phyloP scores from a whole-genome alignment of 2,888 invertebrate species.

The Erebia aethiops region DNA sequence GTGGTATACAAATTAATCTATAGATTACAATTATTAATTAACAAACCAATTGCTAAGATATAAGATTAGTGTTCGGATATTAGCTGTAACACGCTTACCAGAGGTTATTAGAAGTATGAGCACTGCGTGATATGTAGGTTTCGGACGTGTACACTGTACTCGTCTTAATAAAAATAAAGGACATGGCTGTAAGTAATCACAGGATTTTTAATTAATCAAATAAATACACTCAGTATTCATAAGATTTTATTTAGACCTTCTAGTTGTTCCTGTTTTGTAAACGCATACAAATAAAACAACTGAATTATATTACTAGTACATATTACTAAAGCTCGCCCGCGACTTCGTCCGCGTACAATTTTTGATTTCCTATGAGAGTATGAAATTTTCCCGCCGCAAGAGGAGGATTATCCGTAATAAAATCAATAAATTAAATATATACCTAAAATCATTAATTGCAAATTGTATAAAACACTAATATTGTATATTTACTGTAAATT shows the following conservation, averaged over 20 bases:
- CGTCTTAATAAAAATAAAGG: not conserved
- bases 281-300: not conserved
- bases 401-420: not conserved
- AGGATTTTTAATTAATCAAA: not conserved
- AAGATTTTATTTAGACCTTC: constrained; percentile 9
- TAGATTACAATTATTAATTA: not conserved
- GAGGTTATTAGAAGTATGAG: constrained; percentile 27
- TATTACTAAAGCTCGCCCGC: no score
- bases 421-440: not conserved
- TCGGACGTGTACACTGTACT: not conserved
- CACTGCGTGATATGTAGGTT: constrained; percentile 33
- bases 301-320: no score
- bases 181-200: not conserved
- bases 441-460: not conserved
- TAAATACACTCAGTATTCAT: not conserved
- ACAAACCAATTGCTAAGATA: not conserved
- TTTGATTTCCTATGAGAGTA: no score
- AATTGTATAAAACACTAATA: not conserved
- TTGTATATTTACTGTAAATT: not conserved
- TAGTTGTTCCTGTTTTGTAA: constrained; percentile 9
- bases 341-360: no score
- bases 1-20: not conserved
- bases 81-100: constrained; percentile 22
- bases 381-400: no score
- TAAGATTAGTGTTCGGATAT: not conserved